These are phyloP conservation scores for Callospermophilus lateralis DNA, from an alignment of 2,113 vertebrate genomes.

Conservation along the genomic window DNA sequence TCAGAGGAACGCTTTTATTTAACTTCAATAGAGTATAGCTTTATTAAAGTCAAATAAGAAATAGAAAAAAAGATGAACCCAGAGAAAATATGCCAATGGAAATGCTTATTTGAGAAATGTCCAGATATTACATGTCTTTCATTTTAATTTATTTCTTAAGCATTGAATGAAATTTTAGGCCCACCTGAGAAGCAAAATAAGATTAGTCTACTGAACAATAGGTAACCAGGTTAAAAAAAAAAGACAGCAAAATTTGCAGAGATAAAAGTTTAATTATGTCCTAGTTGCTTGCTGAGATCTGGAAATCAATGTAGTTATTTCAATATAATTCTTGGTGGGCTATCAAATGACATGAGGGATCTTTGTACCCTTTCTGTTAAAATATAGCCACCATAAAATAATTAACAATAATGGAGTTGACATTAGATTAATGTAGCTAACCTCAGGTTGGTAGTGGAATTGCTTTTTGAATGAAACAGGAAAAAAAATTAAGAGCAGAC, in stretches of 20 bases:
- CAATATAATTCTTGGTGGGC: slow-evolving; percentile 85
- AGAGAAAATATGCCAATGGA: slow-evolving; percentile 78
- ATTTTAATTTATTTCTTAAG: slow-evolving; percentile 78
- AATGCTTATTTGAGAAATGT: slow-evolving; percentile 77
- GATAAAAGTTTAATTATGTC: slow-evolving; percentile 89
- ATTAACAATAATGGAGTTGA: slow-evolving; percentile 86
- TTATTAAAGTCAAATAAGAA: slow-evolving; percentile 82
- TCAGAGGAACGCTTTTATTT: slow-evolving; percentile 80
- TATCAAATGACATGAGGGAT: slow-evolving; percentile 85
- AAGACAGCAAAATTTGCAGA: slow-evolving; percentile 83
- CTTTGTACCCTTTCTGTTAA: slow-evolving; percentile 85
- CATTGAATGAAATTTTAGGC: slow-evolving; percentile 72
- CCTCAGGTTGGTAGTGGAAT: slow-evolving; percentile 80
- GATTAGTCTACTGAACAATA: slow-evolving; percentile 79
- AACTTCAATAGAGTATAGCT: slow-evolving; percentile 76
- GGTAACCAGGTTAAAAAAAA: slow-evolving; percentile 70
- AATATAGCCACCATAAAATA: slow-evolving; percentile 85
- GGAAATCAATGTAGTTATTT: slow-evolving; percentile 87
- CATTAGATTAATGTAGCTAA: slow-evolving; percentile 85
- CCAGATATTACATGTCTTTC: slow-evolving; percentile 62
- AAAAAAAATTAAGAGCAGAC: slow-evolving; percentile 58
- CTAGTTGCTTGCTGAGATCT: slow-evolving; percentile 88
- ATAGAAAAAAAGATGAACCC: slow-evolving; percentile 20
- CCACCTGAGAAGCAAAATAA: slow-evolving; percentile 80
- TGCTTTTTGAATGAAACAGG: slow-evolving; percentile 82